Evolutionary conservation across 1,140 invertebrate species (phyloP).

Genomic region (Diabrotica undecimpunctata): DNA sequence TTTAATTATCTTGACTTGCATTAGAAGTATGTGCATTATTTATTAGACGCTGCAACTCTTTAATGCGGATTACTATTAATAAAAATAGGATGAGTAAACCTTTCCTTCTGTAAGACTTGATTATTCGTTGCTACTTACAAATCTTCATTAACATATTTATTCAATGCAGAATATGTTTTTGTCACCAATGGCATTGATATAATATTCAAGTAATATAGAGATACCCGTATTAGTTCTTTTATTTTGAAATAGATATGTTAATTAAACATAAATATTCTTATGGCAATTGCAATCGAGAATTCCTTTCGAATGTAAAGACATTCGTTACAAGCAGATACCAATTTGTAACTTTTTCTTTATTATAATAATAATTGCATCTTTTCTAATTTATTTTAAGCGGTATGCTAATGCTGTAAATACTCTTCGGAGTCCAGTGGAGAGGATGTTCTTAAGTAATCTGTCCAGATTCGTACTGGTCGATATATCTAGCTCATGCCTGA

Average conservation of each 20-base stretch:
- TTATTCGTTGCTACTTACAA: no score
- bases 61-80: no score
- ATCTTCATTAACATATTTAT: constrained; percentile 17
- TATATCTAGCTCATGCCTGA: no score
- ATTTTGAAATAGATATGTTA: constrained; percentile 20
- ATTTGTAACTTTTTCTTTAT: constrained; percentile 10
- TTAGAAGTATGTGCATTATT: no score
- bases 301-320: constrained; percentile 5
- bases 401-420: constrained; percentile 19
- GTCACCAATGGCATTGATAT: constrained; percentile 19
- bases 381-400: constrained; percentile 13
- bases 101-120: no score
- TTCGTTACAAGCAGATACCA: constrained; percentile 6
- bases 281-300: constrained; percentile 17
- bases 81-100: no score
- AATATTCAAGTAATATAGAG: constrained; percentile 16
- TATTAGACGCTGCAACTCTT: no score
- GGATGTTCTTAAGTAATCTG: background rate
- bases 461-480: no score
- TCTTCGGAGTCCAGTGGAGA: constrained; percentile 5
- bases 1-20: no score
- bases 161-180: constrained; percentile 10
- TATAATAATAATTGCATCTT: constrained; percentile 17
- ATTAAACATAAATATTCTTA: constrained; percentile 18
- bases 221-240: constrained; percentile 23